Base-by-base conservation (phyloP, 2,797 vertebrate genomes). In the Megalops cyprinoides region DNA sequence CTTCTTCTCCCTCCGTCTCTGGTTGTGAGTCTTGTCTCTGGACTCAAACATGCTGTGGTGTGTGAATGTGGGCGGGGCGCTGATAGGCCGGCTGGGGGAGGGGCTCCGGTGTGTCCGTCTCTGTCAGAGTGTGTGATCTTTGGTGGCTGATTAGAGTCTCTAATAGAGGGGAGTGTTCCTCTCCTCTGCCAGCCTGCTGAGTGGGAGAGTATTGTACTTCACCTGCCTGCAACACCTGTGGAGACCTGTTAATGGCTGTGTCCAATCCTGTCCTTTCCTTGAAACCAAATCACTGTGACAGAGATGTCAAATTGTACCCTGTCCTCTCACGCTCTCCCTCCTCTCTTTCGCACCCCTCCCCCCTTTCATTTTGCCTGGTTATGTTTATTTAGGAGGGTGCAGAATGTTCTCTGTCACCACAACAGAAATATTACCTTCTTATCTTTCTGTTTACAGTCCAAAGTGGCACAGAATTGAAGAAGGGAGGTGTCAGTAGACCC, bases 221-320 rank as follows among this genome's bases (percentile, higher is more conserved):
- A 84, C 82, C 82, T 82, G 76, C 81, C 65, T 79, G 81, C 55
- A 71, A 51, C 25, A 85, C 87, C 85, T 83, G 78, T 37, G 87
- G 88, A 80, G 85, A 87, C 71, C 84, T 77, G 44, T 84, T 87
- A 88, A 86, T 87, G 87, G 85, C 89, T 90, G 42, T 77, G 60
- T 76, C 79, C 34, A 37, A 74, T 10, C 0, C 46, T 53, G 7
- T 76, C 25, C 25, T 20, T 34, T 34, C 51, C 53, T 12, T 34
- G 31, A 65, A 34, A 5, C 31, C 18, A 15, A 65, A 60, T 60
- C 31, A n/a, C 53, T 56, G 10, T 10, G 14, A 8, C 60, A 7
- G 58, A 28, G 28, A 18, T 2, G 62, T 34, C 2, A 15, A 4
- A 18, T 31, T 37, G 12, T 37, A 37, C 37, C 31, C 37, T n/a